phyloP scores from a whole-genome alignment of 2,113 vertebrate genomes.

The Edolisoma coerulescens region DNA sequence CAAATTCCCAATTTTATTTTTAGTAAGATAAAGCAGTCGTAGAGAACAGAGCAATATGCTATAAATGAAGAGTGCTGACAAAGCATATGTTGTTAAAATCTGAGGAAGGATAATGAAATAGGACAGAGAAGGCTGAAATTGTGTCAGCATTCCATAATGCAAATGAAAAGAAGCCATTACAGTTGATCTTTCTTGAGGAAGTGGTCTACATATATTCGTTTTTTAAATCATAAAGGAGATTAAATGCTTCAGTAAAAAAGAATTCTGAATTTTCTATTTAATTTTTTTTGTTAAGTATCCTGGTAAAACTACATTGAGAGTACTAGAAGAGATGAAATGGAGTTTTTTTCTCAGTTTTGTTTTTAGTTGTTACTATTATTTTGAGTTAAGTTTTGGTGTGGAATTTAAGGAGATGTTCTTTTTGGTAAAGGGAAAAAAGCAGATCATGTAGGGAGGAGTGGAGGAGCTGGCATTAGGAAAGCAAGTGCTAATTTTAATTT shows the following conservation, averaged over 20 bases:
- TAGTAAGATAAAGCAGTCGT: not conserved
- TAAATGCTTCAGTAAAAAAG: not conserved
- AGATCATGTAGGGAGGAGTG: not conserved
- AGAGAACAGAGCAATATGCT: not conserved
- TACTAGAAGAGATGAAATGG: not conserved
- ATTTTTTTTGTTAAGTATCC: not conserved
- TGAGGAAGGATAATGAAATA: conserved; percentile 8
- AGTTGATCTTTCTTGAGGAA: not conserved
- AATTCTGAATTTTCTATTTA: not conserved
- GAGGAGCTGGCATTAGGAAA: not conserved
- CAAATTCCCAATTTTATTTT: conserved; percentile 19
- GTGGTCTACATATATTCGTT: not conserved
- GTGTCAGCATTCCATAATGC: conserved; percentile 22
- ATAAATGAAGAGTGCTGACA: conserved; percentile 38
- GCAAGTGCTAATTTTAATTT: not conserved
- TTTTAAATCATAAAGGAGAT: not conserved
- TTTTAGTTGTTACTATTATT: not conserved
- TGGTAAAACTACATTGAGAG: not conserved
- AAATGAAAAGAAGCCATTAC: conserved; percentile 15
- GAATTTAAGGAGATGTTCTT: not conserved
- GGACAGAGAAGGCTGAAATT: not conserved
- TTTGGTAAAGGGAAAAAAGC: not conserved
- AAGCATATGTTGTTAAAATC: conserved; percentile 7
- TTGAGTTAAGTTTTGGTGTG: not conserved
- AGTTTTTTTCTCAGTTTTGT: not conserved